Evolutionary conservation across 1,140 invertebrate genomes (phyloP), one percentile per base, ranked within the genome.

Genomic region (Drosophila trapezifrons): DNA sequence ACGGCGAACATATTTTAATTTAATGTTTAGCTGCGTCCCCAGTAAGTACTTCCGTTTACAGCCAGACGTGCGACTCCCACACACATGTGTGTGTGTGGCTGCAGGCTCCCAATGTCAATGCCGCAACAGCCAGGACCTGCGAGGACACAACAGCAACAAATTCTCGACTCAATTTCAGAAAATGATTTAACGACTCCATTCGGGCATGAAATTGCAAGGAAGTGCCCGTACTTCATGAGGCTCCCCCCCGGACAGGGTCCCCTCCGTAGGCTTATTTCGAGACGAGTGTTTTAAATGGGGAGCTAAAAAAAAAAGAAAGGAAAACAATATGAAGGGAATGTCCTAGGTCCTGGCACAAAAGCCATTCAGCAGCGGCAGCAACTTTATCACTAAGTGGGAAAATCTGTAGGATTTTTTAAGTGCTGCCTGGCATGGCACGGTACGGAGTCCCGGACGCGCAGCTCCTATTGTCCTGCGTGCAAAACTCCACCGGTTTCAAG

Each of bases 181-280:
- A 83, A 89, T 89, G 86, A 89, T 89, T 89, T 89, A 89, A 89
- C 84, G 84, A 89, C 84, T 89, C 76, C 80, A 83, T 89, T 89
- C 80, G 78, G 72, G 84, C 84, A 80, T 89, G 70, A 89, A 89
- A 89, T 89, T 83, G 77, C 84, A 76, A 79, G 76, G 60, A 62
- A 43, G 40, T 32, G 46, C 40, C 18, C 13, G 22, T 13, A 32
- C 57, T 18, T 49, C 69, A 57, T 32, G 55, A 7, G 12, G 32
- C 20, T 22, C 42, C 55, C 22, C 22, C 46, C 9, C n/a, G n/a
- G 17, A 32, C 12, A 32, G 29, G 29, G 38, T 54, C 45, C 59
- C 49, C n/a, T 43, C 43, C 49, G 65, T 74, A 60, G 76, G 82
- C 82, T 85, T 85, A 85, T 85, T 77, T 62, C 35, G 42, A 45